These are phyloP conservation scores for Percina caprodes DNA, from an alignment of 2,113 vertebrate genomes.

Conservation along the genomic window DNA sequence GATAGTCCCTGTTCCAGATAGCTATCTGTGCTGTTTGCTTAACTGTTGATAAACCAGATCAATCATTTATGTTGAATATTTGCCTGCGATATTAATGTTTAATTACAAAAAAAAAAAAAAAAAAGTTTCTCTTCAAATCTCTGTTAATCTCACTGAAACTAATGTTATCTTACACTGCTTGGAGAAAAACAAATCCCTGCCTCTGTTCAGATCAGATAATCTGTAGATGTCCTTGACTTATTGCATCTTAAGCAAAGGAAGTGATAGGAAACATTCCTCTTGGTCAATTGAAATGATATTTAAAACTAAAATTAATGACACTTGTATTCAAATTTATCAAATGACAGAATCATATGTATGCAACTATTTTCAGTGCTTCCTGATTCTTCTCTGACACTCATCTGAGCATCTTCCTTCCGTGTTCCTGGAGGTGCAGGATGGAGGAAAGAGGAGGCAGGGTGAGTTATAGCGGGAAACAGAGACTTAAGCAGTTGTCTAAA, in stretches of 20 bases:
- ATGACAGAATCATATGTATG: slow-evolving; percentile 19
- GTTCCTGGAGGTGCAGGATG: slow-evolving; percentile 27
- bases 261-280: slow-evolving; percentile 26
- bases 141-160: slow-evolving; percentile 53
- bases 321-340: slow-evolving; percentile 25
- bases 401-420: slow-evolving; percentile 27
- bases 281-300: not conserved
- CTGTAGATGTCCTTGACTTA: slow-evolving; percentile 42
- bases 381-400: slow-evolving; percentile 8
- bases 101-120: slow-evolving; percentile 59
- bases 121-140: slow-evolving; percentile 47
- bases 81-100: slow-evolving; percentile 62
- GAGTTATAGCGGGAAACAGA: slow-evolving; percentile 74
- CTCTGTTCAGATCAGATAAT: slow-evolving; percentile 24
- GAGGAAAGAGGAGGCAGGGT: slow-evolving; percentile 29
- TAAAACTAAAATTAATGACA: slow-evolving; percentile 3
- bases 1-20: slow-evolving; percentile 50
- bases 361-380: slow-evolving; percentile 29
- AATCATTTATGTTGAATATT: slow-evolving; percentile 68
- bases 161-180: slow-evolving; percentile 39
- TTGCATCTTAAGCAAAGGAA: slow-evolving; percentile 29
- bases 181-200: slow-evolving; percentile 43
- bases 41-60: slow-evolving; percentile 54
- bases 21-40: slow-evolving; percentile 53
- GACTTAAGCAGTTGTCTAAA: slow-evolving; percentile 74